These are phyloP conservation scores for Eriosoma lanigerum DNA, from an alignment of 1,140 invertebrate genomes.

Conservation along the genomic window DNA sequence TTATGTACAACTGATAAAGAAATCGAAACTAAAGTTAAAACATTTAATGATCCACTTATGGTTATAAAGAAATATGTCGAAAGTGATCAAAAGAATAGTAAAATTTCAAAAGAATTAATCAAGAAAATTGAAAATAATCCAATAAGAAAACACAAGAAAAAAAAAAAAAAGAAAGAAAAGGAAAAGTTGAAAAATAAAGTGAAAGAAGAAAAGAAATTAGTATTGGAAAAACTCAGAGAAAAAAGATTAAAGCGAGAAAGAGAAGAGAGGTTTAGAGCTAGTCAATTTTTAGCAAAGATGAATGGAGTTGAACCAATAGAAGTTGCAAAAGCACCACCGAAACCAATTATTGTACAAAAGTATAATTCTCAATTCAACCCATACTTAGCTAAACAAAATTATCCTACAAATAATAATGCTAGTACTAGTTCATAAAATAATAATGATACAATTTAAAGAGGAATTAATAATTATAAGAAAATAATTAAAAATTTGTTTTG, in stretches of 20 bases:
- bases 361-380: constrained; percentile 95
- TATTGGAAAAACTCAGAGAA: constrained; percentile 74
- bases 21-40: constrained; percentile 48
- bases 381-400: constrained; percentile 79
- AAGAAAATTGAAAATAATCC: constrained; percentile 57
- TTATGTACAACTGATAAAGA: constrained; percentile 36
- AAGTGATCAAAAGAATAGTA: constrained; percentile 59
- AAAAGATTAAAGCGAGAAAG: constrained; percentile 79
- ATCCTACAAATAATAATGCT: constrained; percentile 11
- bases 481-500: not conserved
- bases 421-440: not conserved
- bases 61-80: constrained; percentile 52
- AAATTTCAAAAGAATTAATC: constrained; percentile 67
- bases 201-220: constrained; percentile 59
- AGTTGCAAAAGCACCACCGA: constrained; percentile 55
- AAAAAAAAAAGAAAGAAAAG: constrained; percentile 60
- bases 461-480: no score
- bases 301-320: constrained; percentile 60
- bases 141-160: constrained; percentile 57
- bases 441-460: not conserved
- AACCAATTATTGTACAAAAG: constrained; percentile 65
- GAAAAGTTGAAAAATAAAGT: constrained; percentile 57
- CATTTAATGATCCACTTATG: constrained; percentile 32
- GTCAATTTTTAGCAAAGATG: constrained; percentile 70
- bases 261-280: constrained; percentile 71